Evolutionary conservation across 2,888 invertebrate genomes (phyloP).

Genomic region (Tuta absoluta): DNA sequence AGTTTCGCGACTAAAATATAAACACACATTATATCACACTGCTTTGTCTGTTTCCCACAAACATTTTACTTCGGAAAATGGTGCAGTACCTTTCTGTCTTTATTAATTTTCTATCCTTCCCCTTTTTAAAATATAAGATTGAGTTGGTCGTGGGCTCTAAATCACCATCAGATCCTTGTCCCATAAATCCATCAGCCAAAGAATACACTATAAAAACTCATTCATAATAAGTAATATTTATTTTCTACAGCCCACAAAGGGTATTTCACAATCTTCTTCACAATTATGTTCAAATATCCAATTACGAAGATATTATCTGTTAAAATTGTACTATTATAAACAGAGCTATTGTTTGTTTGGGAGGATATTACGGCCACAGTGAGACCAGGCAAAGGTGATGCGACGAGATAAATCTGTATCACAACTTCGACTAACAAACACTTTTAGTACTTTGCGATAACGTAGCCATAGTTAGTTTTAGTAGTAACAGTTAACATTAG

Average conservation of each 20-base stretch:
- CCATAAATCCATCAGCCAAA: conserved; percentile 55
- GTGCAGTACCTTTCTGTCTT: background rate
- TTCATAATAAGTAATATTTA: conserved; percentile 14
- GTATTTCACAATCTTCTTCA: conserved; percentile 49
- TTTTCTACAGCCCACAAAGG: conserved; percentile 37
- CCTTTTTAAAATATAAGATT: conserved; percentile 15
- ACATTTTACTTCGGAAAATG: no score
- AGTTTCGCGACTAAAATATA: no score
- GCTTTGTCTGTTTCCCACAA: no score
- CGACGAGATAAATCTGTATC: conserved; percentile 2
- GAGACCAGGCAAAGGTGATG: conserved; percentile 3
- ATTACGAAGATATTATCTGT: conserved; percentile 54
- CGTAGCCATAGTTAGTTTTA: background rate
- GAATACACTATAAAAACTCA: conserved; percentile 46
- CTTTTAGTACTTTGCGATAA: background rate
- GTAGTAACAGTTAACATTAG: no score
- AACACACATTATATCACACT: no score
- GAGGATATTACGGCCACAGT: conserved; percentile 7
- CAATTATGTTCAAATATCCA: conserved; percentile 54
- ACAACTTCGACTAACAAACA: background rate
- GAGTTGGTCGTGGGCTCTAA: conserved; percentile 37
- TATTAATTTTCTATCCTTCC: background rate
- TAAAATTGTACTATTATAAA: conserved; percentile 38
- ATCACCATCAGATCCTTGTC: conserved; percentile 37
- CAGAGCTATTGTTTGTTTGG: conserved; percentile 44